These are phyloP conservation scores for Peromyscus aztecus DNA, from an alignment of 2,797 vertebrate genomes.

Conservation along the genomic window DNA sequence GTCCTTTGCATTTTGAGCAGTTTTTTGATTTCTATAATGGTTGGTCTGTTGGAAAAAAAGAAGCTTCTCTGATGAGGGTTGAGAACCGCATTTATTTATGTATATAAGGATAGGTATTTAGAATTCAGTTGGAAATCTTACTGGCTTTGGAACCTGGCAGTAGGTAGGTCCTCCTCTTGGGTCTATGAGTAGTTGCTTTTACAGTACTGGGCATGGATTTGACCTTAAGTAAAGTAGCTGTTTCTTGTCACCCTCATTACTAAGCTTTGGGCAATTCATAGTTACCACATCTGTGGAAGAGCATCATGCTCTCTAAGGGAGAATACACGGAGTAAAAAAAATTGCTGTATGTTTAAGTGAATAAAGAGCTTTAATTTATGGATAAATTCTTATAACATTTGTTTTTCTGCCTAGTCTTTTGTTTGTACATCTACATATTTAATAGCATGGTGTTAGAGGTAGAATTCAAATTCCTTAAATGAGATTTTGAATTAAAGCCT, in stretches of 20 bases:
- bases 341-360: not conserved
- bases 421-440: not conserved
- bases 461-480: conserved; percentile 28
- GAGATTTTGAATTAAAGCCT: conserved; percentile 33
- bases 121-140: not conserved
- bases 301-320: not conserved
- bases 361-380: not conserved
- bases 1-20: not conserved
- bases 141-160: not conserved
- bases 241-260: not conserved
- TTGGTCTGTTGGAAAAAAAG: not conserved
- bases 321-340: not conserved
- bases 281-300: not conserved
- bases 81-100: not conserved
- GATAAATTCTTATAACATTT: not conserved
- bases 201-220: no score
- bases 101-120: not conserved
- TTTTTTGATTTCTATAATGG: not conserved
- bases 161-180: not conserved
- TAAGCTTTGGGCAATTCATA: not conserved
- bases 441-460: not conserved
- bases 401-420: not conserved
- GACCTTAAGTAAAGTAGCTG: not conserved
- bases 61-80: not conserved
- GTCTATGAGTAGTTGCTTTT: not conserved